Evolutionary conservation across 2,113 vertebrate genomes (phyloP), one percentile per base, ranked within the genome.

Genomic region (Myodes glareolus): DNA sequence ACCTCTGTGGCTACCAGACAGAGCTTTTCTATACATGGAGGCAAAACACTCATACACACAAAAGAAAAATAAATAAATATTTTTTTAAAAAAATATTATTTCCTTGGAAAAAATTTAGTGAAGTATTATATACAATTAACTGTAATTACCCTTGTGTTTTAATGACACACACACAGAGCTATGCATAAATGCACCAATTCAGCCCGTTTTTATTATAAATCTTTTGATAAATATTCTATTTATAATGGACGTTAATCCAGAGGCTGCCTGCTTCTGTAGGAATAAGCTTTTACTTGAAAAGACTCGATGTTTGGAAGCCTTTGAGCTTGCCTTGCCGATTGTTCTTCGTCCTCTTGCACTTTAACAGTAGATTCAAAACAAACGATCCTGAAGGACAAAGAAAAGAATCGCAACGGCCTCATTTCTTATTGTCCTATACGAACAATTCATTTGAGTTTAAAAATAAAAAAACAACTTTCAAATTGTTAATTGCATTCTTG

Each of bases 61-160:
- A 39, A 82, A 39, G 21, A 82, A n/a, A 81, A 58, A 61, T 27
- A 55, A 82, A 31, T 47, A 33, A n/a, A 27, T 25, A 7, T n/a
- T 47, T 61, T 82, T 27, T 65, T 29, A 19, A 19, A 16, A 87
- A 87, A 50, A 50, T 50, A 50, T 87, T n/a, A 67, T 47, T 88
- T 45, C 75, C 77, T 25, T 27, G 63, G 50, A 50, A 42, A n/a
- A 82, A 36, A 23, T 67, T 61, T 63, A 88, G 52, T 76, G 27
- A 76, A 77, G 81, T 77, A 73, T 75, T 65, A 77, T 82, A 81
- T 77, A 81, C 4, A 73, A 87, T 58, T 58, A 81, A 61, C 63
- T 72, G 25, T 68, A 47, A 36, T 88, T 90, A 84, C 84, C 90
- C 8, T 45, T 94, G 61, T 65, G 19, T 88, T 94, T 87, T 76